Conservation (phyloP, 2,797 vertebrate species). For the Psittacula echo region DNA sequence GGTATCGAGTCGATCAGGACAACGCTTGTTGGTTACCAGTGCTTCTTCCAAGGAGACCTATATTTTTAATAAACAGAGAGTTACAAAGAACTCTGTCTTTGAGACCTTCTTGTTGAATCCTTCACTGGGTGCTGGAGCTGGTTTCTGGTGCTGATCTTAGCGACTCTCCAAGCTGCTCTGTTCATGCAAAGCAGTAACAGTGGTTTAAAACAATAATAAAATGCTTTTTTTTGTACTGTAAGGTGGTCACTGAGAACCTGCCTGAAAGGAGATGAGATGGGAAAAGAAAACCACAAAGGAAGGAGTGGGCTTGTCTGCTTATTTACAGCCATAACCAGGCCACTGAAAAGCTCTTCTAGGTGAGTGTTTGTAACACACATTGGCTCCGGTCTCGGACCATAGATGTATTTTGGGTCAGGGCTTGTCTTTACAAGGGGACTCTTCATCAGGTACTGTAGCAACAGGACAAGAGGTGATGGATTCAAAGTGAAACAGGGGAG, state of each 20-base stretch:
- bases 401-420: background rate
- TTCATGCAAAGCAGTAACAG: background rate
- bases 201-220: background rate
- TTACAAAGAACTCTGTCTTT: constrained; percentile 80
- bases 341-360: background rate
- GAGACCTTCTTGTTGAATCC: constrained; percentile 64
- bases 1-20: constrained; percentile 64
- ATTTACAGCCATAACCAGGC: background rate
- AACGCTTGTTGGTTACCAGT: constrained; percentile 76
- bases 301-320: background rate
- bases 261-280: background rate
- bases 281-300: background rate
- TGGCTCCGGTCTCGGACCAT: background rate
- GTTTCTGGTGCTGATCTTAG: background rate
- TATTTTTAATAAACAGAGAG: constrained; percentile 87
- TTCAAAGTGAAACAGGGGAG: background rate
- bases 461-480: background rate
- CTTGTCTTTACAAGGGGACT: background rate
- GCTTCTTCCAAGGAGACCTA: constrained; percentile 85
- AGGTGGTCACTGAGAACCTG: background rate
- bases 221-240: background rate
- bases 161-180: background rate
- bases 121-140: background rate
- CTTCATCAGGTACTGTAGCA: background rate
- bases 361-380: background rate